phyloP scores from a whole-genome alignment of 2,113 vertebrate genomes.

The Monarcha castaneiventris region DNA sequence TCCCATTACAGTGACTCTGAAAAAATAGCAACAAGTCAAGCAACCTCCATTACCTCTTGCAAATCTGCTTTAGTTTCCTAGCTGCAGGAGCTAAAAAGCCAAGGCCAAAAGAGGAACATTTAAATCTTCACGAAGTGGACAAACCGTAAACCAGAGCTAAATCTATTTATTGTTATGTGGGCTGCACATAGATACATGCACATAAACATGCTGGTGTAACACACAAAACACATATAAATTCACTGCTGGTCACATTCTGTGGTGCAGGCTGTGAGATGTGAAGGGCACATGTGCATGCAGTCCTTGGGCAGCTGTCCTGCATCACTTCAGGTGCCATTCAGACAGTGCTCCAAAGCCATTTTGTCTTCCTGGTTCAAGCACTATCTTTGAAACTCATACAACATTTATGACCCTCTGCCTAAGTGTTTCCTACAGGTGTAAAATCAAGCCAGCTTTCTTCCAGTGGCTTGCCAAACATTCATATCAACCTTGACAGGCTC shows the following conservation, averaged over 20 bases:
- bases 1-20: background rate
- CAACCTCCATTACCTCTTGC: background rate
- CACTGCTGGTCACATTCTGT: background rate
- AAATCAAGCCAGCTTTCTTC: background rate
- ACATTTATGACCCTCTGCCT: background rate
- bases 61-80: background rate
- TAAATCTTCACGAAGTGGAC: background rate
- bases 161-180: background rate
- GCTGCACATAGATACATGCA: background rate
- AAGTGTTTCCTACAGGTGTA: background rate
- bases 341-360: background rate
- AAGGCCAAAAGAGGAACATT: background rate
- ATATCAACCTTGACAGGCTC: background rate
- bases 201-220: background rate
- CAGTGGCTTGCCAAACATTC: background rate
- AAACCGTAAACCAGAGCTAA: background rate
- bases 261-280: too few species aligned
- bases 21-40: background rate
- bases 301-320: background rate
- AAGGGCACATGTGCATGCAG: accelerated
- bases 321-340: background rate
- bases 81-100: background rate
- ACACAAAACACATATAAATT: background rate
- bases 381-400: background rate
- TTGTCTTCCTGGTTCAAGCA: background rate